Evolutionary conservation across 2,888 invertebrate species (phyloP).

Genomic region (Hanleya hanleyi): DNA sequence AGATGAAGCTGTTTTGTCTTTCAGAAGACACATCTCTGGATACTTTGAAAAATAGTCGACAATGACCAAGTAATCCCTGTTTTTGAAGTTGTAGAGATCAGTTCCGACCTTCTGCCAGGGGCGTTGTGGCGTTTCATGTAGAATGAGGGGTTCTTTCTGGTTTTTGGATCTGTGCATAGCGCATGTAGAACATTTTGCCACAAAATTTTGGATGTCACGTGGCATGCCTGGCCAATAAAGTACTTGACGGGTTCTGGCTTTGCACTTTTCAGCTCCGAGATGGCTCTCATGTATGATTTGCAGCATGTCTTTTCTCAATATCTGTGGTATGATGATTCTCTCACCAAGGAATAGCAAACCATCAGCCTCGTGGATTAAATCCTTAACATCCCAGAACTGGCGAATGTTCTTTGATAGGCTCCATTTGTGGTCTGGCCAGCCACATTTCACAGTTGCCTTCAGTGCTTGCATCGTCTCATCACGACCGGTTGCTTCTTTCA

Average conservation of each 20-base stretch:
- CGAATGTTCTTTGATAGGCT: background rate
- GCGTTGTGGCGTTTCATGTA: conserved; percentile 21
- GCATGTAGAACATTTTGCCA: conserved; percentile 7
- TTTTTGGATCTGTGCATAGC: conserved; percentile 16
- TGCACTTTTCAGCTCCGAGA: conserved; percentile 27
- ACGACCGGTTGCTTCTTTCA: background rate
- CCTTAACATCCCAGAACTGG: conserved; percentile 19
- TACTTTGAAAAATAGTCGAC: conserved; percentile 34
- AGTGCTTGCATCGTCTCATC: background rate
- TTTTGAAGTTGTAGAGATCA: conserved; percentile 22
- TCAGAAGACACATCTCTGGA: conserved; percentile 16
- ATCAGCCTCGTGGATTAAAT: conserved; percentile 20
- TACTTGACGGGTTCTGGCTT: conserved; percentile 17
- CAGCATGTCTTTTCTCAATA: conserved; percentile 9
- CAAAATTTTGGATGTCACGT: background rate
- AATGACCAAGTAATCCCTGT: conserved; percentile 19
- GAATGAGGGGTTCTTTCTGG: conserved; percentile 26
- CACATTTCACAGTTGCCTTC: background rate
- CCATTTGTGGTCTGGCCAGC: background rate
- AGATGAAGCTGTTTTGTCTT: conserved; percentile 15
- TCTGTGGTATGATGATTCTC: conserved; percentile 18
- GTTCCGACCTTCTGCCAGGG: conserved; percentile 26
- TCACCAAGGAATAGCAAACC: conserved; percentile 16
- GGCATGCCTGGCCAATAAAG: conserved; percentile 27
- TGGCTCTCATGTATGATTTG: conserved; percentile 22